Evolutionary conservation across 2,797 vertebrate genomes (phyloP), one percentile per base, ranked within the genome.

Genomic region (Cryptoprocta ferox): DNA sequence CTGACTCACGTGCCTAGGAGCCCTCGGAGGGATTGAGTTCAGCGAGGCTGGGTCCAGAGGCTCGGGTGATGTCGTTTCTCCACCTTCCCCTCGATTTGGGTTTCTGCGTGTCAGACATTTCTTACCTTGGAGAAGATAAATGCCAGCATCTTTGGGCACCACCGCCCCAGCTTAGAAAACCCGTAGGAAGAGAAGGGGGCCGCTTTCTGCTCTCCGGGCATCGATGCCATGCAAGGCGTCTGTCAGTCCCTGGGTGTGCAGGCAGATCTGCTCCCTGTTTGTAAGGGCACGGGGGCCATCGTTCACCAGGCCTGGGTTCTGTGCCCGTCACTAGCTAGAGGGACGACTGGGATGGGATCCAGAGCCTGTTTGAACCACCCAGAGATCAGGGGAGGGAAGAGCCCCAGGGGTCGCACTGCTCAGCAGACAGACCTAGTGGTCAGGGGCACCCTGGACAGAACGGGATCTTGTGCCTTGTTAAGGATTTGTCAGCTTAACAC

Each of bases 81-180:
- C 7, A 16, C 32, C 30, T 65, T 24, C 56, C 6, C 21, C 32
- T 50, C 50, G 19, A 30, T 50, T 78, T 66, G 37, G 53, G 82
- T 82, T 89, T 61, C n/a, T 85, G 10, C 80, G 78, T 63, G 83
- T 84, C 30, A 70, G 61, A 42, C 61, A 6, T 91, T 68, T 95
- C 45, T 93, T 83, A 75, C 88, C 14, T 10, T 12, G n/a, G 80
- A 93, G 68, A 82, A 82, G 73, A 14, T 42, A 42, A 70, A n/a
- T 30, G 15, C 53, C 73, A 37, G 28, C 42, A 4, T 61, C 37
- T 90, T 35, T 75, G 68, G 30, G 79, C 42, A 50, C 9, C 5
- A 39, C 6, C 37, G 24, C 26, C 28, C 32, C 26, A 35, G 21
- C 48, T 92, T 70, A 94, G 53, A 89, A 76, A 89, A 19, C 73